Evolutionary conservation across 1,140 invertebrate genomes (phyloP), one percentile per base, ranked within the genome.

Genomic region (Choristoneura fumiferana): DNA sequence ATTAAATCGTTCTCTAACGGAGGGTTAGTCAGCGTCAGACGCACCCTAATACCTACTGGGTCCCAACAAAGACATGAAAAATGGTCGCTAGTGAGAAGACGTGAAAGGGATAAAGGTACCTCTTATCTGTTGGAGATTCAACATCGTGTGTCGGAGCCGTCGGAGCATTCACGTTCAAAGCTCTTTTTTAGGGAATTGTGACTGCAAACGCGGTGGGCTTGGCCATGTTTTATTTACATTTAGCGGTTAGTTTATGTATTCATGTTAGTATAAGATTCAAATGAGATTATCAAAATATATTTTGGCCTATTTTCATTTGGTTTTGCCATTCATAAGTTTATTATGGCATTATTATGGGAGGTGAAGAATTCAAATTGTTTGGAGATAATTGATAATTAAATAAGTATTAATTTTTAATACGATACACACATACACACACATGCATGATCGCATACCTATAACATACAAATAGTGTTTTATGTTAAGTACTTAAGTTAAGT

Each of bases 1-100:
- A 69, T 73, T 66, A 72, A 73, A 73, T 57, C 58, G 59, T 54
- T 35, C 29, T 17, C 54, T 61, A 58, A 72, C 62, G 52, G 56
- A 66, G 65, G 69, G 75, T 74, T 72, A 70, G 70, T 71, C 62
- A 54, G 52, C 62, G 57, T 65, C 65, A 63, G 58, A 56, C 62
- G 61, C 68, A 69, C 73, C 71, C 71, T 78, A 70, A 76, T 74
- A 62, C 69, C 67, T 73, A 77, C 62, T 69, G 65, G 59, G 54
- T 54, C 56, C 55, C 63, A 69, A 76, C 75, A 78, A 81, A 81
- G 69, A 57, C 71, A 71, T 81, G 78, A 81, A 76, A 81, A 81
- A 80, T 80, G 75, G 69, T 71, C 60, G 69, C 61, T 62, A 71
- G 69, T 65, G 67, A 54, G 57, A 58, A 76, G 70, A 69, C 71